Percentiles rank a stretch among this genome's conserved stretches.
These are phyloP conservation scores for Nomada ferruginata DNA, from an alignment of 2,888 invertebrate species.

Conservation along the genomic window DNA sequence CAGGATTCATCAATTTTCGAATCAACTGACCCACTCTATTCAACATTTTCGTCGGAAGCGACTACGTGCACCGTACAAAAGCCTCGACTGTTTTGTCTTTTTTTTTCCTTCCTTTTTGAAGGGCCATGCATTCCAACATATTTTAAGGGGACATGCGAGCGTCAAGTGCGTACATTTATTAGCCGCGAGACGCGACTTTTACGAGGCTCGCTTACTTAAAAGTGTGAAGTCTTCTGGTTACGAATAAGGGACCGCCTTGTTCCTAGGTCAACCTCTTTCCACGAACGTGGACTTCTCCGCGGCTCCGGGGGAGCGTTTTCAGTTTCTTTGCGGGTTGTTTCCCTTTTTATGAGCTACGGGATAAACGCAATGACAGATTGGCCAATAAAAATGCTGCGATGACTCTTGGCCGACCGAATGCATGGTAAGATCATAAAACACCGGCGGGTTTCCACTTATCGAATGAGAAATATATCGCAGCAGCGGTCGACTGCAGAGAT, in stretches of 20 bases:
- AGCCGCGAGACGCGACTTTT: constrained; percentile 49
- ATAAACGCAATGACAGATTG: constrained; percentile 49
- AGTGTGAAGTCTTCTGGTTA: constrained; percentile 33
- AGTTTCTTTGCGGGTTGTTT: constrained; percentile 9
- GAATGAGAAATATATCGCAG: background rate
- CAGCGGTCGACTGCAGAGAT: background rate
- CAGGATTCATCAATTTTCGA: background rate
- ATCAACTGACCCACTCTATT: too few relatives aligned
- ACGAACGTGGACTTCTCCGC: constrained; percentile 50
- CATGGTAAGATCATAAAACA: background rate
- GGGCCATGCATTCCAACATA: background rate
- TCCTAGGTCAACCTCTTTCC: constrained; percentile 47
- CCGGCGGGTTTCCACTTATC: background rate
- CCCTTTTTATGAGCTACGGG: constrained; percentile 45
- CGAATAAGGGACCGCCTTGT: constrained; percentile 61
- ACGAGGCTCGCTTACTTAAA: constrained; percentile 51
- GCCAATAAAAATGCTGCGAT: constrained; percentile 45
- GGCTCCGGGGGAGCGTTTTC: constrained; percentile 23
- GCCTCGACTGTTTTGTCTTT: constrained; percentile 11
- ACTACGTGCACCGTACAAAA: constrained; percentile 10
- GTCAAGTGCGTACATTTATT: constrained; percentile 36
- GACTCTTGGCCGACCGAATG: background rate
- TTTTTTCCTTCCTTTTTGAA: background rate
- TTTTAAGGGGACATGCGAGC: constrained; percentile 2
- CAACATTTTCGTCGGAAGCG: background rate